Evolutionary conservation across 1,140 invertebrate genomes (phyloP).

Genomic region (Halotydeus destructor): DNA sequence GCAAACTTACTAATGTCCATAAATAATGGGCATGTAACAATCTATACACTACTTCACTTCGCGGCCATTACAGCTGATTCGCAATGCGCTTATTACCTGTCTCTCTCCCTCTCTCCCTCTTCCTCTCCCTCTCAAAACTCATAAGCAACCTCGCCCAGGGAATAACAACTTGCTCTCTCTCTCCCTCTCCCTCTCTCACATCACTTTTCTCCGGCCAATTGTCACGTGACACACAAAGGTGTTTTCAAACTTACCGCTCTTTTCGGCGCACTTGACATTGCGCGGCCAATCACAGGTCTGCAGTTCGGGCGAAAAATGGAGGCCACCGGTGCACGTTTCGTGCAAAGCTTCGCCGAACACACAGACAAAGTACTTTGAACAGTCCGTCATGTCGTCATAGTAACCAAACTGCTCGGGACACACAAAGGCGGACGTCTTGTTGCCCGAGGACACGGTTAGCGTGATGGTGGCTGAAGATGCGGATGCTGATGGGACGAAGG

Average conservation of each 20-base stretch:
- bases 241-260: neutral
- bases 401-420: slow-evolving; percentile 89
- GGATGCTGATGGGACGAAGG: slow-evolving; percentile 23
- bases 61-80: too few species aligned
- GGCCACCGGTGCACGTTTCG: slow-evolving; percentile 74
- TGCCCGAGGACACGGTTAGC: too few species aligned
- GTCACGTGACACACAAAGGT: neutral
- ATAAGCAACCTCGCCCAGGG: too few species aligned
- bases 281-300: slow-evolving; percentile 53
- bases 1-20: too few species aligned
- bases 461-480: slow-evolving; percentile 22
- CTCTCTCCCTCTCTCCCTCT: too few species aligned
- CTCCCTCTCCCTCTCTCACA: neutral
- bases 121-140: too few species aligned
- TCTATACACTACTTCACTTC: too few species aligned
- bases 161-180: neutral
- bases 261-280: slow-evolving; percentile 38
- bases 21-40: too few species aligned
- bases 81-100: too few species aligned
- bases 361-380: slow-evolving; percentile 77
- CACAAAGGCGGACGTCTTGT: too few species aligned
- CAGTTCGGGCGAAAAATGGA: slow-evolving; percentile 47
- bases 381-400: slow-evolving; percentile 70
- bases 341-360: slow-evolving; percentile 78
- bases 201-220: neutral